Conservation (phyloP, 2,113 vertebrate species). For the Epinephelus fuscoguttatus region DNA sequence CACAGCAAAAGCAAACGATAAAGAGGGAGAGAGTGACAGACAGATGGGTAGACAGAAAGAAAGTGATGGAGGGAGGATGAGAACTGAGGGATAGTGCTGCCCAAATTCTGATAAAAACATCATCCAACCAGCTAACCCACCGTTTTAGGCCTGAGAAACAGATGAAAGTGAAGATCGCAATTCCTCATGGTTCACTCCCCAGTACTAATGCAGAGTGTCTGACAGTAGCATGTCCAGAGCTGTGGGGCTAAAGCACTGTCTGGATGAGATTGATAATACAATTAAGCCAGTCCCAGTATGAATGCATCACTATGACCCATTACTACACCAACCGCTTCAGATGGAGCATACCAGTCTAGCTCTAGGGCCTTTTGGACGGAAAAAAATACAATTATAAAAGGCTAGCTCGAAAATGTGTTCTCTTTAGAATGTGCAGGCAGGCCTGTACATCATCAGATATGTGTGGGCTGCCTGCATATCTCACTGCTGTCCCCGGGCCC, state of each 20-base stretch:
- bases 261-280: conserved; percentile 86
- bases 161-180: conserved; percentile 65
- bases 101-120: conserved; percentile 47
- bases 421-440: conserved; percentile 84
- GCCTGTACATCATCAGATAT: conserved; percentile 84
- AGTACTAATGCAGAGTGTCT: conserved; percentile 66
- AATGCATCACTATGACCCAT: conserved; percentile 86
- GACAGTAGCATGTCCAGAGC: conserved; percentile 78
- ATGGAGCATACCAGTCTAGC: conserved; percentile 80
- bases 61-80: conserved; percentile 16
- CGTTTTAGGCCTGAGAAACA: conserved; percentile 57
- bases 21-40: conserved; percentile 30
- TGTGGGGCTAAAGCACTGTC: conserved; percentile 79
- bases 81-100: conserved; percentile 7
- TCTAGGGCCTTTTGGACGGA: conserved; percentile 75
- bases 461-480: conserved; percentile 81
- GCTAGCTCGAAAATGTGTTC: conserved; percentile 83
- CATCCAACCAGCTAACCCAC: conserved; percentile 33
- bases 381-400: conserved; percentile 82
- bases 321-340: conserved; percentile 80
- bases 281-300: conserved; percentile 83
- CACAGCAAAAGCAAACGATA: conserved; percentile 41
- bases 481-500: conserved; percentile 77
- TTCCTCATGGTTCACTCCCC: conserved; percentile 62
- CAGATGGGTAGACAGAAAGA: conserved; percentile 6